A percentile compares a stretch with the other conserved stretches of the same genome.
Evolutionary conservation across 2,113 vertebrate genomes (phyloP).

Genomic region (Dolichotis patagonum): DNA sequence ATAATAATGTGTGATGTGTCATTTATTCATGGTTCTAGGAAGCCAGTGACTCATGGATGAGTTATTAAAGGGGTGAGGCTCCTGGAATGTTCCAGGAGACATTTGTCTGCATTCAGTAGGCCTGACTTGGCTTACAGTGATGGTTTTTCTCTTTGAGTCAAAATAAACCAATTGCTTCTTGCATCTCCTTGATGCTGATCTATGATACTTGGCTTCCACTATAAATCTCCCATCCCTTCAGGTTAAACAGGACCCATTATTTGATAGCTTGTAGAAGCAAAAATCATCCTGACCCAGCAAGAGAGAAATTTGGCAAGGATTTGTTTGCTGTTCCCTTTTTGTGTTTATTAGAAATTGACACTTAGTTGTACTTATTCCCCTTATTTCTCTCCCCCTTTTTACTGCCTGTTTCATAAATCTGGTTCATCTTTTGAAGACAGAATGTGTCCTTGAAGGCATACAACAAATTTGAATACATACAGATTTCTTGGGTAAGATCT

Average conservation of each 20-base stretch:
- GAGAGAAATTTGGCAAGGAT: neutral
- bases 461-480: neutral
- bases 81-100: neutral
- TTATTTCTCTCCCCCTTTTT: neutral
- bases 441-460: neutral
- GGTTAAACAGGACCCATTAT: neutral
- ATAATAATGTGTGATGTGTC: neutral
- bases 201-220: neutral
- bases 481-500: neutral
- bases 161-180: conserved; percentile 26
- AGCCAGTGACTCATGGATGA: conserved; percentile 55
- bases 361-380: neutral
- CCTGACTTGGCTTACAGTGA: neutral
- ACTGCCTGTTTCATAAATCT: neutral
- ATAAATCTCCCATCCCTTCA: neutral
- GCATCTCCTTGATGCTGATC: neutral
- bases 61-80: neutral
- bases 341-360: conserved; percentile 6
- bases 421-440: neutral
- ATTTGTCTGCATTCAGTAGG: neutral
- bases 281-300: neutral
- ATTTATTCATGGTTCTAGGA: neutral
- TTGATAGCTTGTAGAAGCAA: neutral
- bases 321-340: neutral
- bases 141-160: conserved; percentile 12